Conservation (phyloP, 2,888 invertebrate genomes). For the Acanthosepion esculentum region DNA sequence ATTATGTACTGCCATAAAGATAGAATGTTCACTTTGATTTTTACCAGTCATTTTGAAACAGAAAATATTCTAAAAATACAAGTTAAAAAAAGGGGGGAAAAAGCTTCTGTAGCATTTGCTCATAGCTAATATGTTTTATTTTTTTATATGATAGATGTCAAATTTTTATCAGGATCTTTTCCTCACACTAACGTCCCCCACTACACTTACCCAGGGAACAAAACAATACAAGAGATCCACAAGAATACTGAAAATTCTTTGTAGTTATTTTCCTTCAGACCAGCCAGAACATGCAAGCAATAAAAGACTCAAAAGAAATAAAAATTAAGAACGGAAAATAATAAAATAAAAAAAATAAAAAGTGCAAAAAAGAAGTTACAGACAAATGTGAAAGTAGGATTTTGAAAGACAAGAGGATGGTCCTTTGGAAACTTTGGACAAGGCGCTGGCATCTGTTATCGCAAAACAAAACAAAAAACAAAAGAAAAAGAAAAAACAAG, state of each 20-base stretch:
- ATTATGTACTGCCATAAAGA: neutral
- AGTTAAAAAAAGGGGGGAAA: neutral
- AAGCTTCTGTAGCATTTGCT: neutral
- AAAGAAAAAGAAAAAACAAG: neutral
- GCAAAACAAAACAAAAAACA: neutral
- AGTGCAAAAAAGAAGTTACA: neutral
- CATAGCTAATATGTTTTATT: neutral
- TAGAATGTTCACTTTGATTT: neutral
- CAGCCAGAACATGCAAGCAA: neutral
- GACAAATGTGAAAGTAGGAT: conserved; percentile 8
- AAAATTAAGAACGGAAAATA: neutral
- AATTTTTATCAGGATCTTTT: conserved; percentile 2
- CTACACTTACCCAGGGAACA: neutral
- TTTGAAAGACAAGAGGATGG: conserved; percentile 33
- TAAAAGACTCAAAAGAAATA: conserved; percentile 21
- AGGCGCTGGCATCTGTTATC: conserved; percentile 9
- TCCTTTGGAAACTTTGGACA: conserved; percentile 33
- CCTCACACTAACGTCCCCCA: neutral
- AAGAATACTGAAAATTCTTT: conserved; percentile 24
- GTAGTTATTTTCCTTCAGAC: neutral
- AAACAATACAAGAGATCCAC: neutral
- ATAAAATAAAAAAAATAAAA: no score
- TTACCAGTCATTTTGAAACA: neutral
- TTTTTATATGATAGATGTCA: neutral
- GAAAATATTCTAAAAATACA: no score